These are phyloP conservation scores for Eospalax fontanierii DNA, from an alignment of 2,797 vertebrate genomes.

Conservation along the genomic window DNA sequence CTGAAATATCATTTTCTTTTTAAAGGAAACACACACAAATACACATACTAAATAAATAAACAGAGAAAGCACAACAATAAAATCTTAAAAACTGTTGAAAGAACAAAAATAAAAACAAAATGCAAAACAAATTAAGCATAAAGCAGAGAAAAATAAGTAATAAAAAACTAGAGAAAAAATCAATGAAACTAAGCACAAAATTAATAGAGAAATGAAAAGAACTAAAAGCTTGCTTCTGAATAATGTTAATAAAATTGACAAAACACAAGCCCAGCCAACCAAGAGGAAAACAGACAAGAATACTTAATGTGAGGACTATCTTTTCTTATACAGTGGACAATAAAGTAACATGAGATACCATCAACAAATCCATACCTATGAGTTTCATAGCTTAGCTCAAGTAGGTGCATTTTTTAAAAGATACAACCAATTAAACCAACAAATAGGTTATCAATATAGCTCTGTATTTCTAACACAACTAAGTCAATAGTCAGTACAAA, in stretches of 20 bases:
- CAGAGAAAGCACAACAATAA: too few relatives aligned
- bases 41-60: too few relatives aligned
- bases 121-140: background rate
- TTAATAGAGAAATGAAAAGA: background rate
- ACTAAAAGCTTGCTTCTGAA: background rate
- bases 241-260: background rate
- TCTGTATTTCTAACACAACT: background rate
- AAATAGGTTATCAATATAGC: background rate
- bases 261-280: background rate
- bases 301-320: background rate
- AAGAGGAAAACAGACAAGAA: background rate
- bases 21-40: too few relatives aligned
- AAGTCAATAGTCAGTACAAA: background rate
- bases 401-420: background rate
- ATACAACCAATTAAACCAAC: background rate
- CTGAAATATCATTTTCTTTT: too few relatives aligned
- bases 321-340: background rate
- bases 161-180: conserved; percentile 5
- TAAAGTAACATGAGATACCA: background rate
- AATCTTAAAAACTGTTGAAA: too few relatives aligned
- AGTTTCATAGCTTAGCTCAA: background rate
- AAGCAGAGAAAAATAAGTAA: background rate
- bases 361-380: background rate
- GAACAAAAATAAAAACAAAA: too few relatives aligned
- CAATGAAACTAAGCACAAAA: background rate